Percentiles rank a stretch among this genome's conserved stretches.
Evolutionary conservation across 2,797 vertebrate genomes (phyloP).

Genomic region (Poeciliopsis gracilis): DNA sequence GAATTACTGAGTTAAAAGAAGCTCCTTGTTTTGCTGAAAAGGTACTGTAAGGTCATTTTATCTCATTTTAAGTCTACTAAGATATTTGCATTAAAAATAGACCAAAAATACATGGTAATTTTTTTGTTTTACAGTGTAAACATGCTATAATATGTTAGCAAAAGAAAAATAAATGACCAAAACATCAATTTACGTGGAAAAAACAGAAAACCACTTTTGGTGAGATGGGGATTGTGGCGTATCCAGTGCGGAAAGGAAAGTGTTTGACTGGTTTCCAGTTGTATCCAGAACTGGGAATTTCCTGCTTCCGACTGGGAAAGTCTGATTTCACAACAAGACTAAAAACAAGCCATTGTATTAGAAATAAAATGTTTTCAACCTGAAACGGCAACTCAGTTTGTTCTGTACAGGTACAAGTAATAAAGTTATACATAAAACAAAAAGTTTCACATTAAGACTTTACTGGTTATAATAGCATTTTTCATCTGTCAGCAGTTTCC

Average conservation of each 20-base stretch:
- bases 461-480: background rate
- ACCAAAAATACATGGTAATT: no score
- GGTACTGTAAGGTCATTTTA: no score
- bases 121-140: background rate
- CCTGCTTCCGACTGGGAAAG: no score
- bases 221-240: background rate
- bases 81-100: no score
- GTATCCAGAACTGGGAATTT: no score
- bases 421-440: background rate
- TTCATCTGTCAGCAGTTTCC: background rate
- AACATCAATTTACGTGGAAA: background rate
- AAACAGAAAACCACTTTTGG: background rate
- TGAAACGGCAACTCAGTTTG: background rate
- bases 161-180: background rate
- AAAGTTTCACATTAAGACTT: background rate
- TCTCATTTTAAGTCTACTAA: no score
- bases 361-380: background rate
- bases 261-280: background rate
- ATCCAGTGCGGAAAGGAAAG: background rate
- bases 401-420: background rate
- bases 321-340: background rate
- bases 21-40: no score
- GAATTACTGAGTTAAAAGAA: no score
- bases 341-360: background rate
- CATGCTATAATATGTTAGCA: background rate